These are phyloP conservation scores for Colius striatus DNA, from an alignment of 2,113 vertebrate species.

Conservation along the genomic window DNA sequence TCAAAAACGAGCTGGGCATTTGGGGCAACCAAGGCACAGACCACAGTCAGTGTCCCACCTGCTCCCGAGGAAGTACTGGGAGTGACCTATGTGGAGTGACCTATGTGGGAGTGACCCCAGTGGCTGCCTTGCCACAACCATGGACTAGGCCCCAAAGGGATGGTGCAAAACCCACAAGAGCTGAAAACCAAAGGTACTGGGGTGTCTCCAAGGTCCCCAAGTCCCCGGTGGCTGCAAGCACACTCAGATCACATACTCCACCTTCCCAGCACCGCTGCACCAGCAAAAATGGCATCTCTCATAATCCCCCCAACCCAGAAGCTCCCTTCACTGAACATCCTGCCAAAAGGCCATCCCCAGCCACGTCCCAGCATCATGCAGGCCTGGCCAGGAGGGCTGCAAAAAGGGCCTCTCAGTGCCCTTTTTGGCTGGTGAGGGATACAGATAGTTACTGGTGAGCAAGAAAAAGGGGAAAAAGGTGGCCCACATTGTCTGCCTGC, in stretches of 20 bases:
- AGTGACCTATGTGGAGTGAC: accelerated
- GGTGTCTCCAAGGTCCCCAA: not conserved
- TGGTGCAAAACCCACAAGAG: not conserved
- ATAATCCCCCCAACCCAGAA: not conserved
- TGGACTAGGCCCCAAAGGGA: accelerated
- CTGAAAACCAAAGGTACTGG: not conserved
- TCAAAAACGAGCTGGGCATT: not conserved
- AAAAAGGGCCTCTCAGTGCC: accelerated
- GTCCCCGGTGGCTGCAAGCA: accelerated
- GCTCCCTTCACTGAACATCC: not conserved
- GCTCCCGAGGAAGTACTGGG: accelerated
- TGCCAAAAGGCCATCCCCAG: not conserved
- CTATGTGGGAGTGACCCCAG: accelerated
- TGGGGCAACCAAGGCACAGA: not conserved
- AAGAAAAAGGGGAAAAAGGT: not conserved
- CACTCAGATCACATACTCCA: not conserved
- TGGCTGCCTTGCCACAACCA: not conserved
- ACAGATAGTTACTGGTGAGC: accelerated
- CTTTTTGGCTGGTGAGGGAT: not conserved
- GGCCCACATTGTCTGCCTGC: not conserved
- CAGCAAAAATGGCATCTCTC: not conserved
- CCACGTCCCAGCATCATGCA: accelerated
- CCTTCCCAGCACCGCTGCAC: not conserved
- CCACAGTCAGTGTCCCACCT: accelerated
- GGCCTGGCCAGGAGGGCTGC: not conserved